Evolutionary conservation across 2,113 vertebrate genomes (phyloP), one percentile per base, ranked within the genome.

Genomic region (Chloropsis cyanopogon): DNA sequence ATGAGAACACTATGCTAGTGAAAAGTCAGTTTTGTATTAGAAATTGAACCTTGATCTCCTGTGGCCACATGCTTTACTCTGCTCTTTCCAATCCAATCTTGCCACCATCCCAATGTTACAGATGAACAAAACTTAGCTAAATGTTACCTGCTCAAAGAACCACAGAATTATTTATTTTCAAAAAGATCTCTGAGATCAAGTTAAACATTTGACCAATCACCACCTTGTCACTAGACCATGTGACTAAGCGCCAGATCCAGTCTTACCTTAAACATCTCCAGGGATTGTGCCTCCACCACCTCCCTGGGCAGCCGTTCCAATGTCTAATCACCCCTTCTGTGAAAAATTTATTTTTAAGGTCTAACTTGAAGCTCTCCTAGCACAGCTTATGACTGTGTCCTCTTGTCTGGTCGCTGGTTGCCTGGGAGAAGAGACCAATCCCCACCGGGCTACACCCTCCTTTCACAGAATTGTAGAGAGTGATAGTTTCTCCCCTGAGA

Each of bases 401-500:
- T 21, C 35, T 35, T 66, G 29, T 42, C 31, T 12, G 35, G 15
- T 20, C 0, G 0, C 12, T n/a, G 19, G 12, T 7, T 49, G 4
- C n/a, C 29, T 59, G 44, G 28, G 23, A 49, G 44, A 49, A 49
- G 23, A 50, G 14, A 18, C 13, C 0, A 0, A 49, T 33, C 7
- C 18, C 23, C 14, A 59, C 13, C 1, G 1, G 22, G 22, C 17
- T 17, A 10, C 22, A 14, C 2, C 7, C 52, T 57, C n/a, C 29
- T 14, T 82, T 59, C 42, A 18, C 23, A 18, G 7, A 28, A 18
- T 8, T 23, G 23, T 22, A 14, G 14, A 39, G 18, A 47, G 14
- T 16, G 22, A 11, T 11, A 59, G 2, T 1, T 0, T 28, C 28
- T 33, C 7, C 18, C 13, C 14, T 0, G 1, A 22, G 42, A 24